Base-by-base conservation (phyloP, 1,140 invertebrate species). In the Pissodes strobi region DNA sequence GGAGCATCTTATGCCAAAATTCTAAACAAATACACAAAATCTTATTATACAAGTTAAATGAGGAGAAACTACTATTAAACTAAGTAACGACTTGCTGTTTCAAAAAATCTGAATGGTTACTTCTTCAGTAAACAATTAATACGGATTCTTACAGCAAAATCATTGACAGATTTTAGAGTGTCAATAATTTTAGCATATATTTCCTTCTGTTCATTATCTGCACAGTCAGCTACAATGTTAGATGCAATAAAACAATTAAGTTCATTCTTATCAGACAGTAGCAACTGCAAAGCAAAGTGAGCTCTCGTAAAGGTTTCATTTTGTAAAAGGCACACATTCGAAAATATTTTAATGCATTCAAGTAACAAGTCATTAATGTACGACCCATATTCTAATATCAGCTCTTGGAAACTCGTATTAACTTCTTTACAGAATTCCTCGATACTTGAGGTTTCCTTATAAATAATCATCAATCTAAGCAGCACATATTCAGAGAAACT, bases 171-270 rank as follows among this genome's bases (percentile, higher is more conserved):
- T 9, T 27, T 27, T 27, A 27, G 9, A 27, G 9, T 27, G 25
- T 27, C 25, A 27, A 27, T 27, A 27, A 27, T 9, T 27, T 27
- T 27, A 27, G 25, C 3, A 27, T 9, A 9, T 5, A 27, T 3
- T 27, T 5, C 25, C 9, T 3, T 9, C 3, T 9, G 3, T 27
- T 27, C 25, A 5, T 27, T 27, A 27, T 9, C 9, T 5, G 25
- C 9, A 3, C 3, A 5, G 9, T 27, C 25, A 27, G 25, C 25
- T 27, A 27, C 9, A 27, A 27, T 25, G 15, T 17, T 51, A 17
- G 23, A 30, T 13, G 27, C 51, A 21, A 37, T 37, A 45, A 27
- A 57, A 19, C 53, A 57, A 13, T 57, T 57, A 12, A 57, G 15
- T 45, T 43, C 53, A 19, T 15, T 57, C 22, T 0, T 2, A 15